phyloP scores from a whole-genome alignment of 2,797 vertebrate species.

The Chloroceryle amazona region DNA sequence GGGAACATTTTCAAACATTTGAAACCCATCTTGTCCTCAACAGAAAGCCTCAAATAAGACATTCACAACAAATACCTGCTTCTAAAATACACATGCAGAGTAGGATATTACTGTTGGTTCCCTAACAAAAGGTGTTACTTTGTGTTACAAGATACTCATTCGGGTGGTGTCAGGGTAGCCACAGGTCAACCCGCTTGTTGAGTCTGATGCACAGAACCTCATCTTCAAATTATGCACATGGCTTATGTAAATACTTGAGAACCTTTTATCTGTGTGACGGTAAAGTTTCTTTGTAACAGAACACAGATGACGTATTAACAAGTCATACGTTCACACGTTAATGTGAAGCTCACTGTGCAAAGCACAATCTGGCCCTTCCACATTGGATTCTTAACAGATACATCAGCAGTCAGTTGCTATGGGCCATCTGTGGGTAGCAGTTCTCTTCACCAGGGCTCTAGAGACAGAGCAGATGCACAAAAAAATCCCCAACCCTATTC shows the following conservation, averaged over 20 bases:
- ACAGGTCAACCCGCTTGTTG: not conserved
- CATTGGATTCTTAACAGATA: not conserved
- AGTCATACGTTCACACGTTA: fast-evolving
- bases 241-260: not conserved
- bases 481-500: not conserved
- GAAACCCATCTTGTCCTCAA: not conserved
- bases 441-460: not conserved
- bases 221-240: not conserved
- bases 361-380: not conserved
- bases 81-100: not conserved
- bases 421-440: not conserved
- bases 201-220: not conserved
- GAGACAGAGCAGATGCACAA: not conserved
- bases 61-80: not conserved
- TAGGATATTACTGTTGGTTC: not conserved
- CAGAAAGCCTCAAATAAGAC: not conserved
- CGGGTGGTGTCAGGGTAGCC: not conserved
- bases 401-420: not conserved
- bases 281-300: not conserved
- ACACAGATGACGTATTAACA: not conserved
- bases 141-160: not conserved
- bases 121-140: not conserved
- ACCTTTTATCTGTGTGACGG: not conserved
- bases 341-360: not conserved
- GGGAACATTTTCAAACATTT: not conserved